These are phyloP conservation scores for Epizoanthus rinbou DNA, from an alignment of 92 coral and sea anemone genomes.

Conservation along the genomic window DNA sequence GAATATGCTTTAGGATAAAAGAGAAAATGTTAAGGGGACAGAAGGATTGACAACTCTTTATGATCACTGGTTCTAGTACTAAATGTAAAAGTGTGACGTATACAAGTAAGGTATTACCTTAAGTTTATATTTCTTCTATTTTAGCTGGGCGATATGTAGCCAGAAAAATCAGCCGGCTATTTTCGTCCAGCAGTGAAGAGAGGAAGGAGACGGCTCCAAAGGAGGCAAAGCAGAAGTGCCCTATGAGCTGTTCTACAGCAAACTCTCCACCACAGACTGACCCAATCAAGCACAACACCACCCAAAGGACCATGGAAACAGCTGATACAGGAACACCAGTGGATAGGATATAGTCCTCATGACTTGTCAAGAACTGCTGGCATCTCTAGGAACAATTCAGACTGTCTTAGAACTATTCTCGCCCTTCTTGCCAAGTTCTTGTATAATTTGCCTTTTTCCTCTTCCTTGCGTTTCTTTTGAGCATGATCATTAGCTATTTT, in stretches of 20 bases:
- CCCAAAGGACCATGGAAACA: not conserved
- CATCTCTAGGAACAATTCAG: not conserved
- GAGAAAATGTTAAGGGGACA: no score
- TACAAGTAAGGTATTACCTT: not conserved
- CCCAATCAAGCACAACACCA: not conserved
- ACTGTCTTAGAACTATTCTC: not conserved
- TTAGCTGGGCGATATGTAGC: constrained; percentile 44
- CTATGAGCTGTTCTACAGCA: constrained; percentile 3
- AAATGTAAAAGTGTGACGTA: no score
- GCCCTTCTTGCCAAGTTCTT: no score
- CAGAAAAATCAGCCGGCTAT: constrained; percentile 34
- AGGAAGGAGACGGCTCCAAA: constrained; percentile 5
- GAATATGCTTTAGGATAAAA: no score
- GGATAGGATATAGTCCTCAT: not conserved
- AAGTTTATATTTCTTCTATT: not conserved
- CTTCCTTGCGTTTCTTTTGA: no score
- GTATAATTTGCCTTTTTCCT: no score
- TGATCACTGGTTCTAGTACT: no score
- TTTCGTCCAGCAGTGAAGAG: constrained; percentile 24
- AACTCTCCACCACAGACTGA: not conserved
- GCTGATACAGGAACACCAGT: not conserved
- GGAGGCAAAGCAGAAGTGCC: constrained; percentile 8
- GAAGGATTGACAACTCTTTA: no score
- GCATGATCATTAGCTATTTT: no score
- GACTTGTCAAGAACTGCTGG: not conserved